Percentiles rank a stretch among this genome's conserved stretches.
phyloP scores from a whole-genome alignment of 2,113 vertebrate genomes.

The Forbesichthys agassizii region DNA sequence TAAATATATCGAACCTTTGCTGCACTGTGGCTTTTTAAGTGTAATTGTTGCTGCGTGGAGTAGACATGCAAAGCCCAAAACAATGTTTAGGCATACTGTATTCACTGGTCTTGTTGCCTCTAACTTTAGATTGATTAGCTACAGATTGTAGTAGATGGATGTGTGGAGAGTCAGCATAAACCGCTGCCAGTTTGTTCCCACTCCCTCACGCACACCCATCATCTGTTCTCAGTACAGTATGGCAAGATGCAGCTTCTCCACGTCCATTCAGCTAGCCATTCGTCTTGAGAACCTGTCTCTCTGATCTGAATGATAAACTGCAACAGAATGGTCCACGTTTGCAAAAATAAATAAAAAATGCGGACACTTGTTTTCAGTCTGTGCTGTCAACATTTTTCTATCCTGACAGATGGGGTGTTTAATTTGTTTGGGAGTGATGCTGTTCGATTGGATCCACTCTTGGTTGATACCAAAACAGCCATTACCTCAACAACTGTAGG shows the following conservation, averaged over 20 bases:
- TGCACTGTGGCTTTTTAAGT: not conserved
- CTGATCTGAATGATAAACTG: slow-evolving; percentile 79
- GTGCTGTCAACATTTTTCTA: slow-evolving; percentile 73
- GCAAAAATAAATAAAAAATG: slow-evolving; percentile 68
- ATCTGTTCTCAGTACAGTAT: slow-evolving; percentile 64
- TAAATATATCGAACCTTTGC: not conserved
- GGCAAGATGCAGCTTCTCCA: slow-evolving; percentile 69
- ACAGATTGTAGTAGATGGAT: slow-evolving; percentile 79
- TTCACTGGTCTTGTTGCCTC: slow-evolving; percentile 63
- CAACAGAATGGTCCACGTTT: slow-evolving; percentile 74
- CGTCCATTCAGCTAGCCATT: slow-evolving; percentile 73
- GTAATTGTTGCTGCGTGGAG: slow-evolving; percentile 14
- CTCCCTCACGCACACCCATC: slow-evolving; percentile 75
- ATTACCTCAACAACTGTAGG: slow-evolving; percentile 5
- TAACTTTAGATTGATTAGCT: slow-evolving; percentile 82
- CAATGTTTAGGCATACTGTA: slow-evolving; percentile 54
- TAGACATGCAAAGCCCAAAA: slow-evolving; percentile 54
- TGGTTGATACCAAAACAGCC: slow-evolving; percentile 34
- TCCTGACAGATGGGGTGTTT: slow-evolving; percentile 72
- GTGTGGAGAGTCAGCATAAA: slow-evolving; percentile 82
- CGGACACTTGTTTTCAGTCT: slow-evolving; percentile 80
- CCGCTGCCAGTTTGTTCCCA: slow-evolving; percentile 71
- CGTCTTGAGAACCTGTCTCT: slow-evolving; percentile 75
- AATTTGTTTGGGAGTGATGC: slow-evolving; percentile 64
- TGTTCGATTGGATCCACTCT: slow-evolving; percentile 22